Percentiles rank a stretch among this genome's conserved stretches.
phyloP scores from a whole-genome alignment of 2,888 invertebrate genomes.

The Conomelus anceps region DNA sequence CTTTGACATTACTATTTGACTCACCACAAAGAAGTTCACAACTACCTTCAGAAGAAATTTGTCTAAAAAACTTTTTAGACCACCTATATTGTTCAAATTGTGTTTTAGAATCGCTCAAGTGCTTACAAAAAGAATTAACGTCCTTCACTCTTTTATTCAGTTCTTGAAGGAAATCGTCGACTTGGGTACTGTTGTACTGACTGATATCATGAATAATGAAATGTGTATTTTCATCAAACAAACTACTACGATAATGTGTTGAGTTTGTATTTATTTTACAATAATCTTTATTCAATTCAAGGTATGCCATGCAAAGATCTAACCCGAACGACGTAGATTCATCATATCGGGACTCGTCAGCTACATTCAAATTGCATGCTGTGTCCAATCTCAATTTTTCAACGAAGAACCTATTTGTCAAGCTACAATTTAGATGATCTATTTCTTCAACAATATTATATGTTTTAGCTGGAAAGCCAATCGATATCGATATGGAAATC shows the following conservation, averaged over 20 bases:
- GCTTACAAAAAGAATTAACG: background rate
- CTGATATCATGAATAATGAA: background rate
- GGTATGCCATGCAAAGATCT: background rate
- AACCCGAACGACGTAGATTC: background rate
- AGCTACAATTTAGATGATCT: background rate
- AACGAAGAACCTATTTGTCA: background rate
- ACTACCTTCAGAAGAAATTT: background rate
- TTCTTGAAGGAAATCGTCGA: background rate
- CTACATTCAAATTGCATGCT: no score
- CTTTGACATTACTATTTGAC: background rate
- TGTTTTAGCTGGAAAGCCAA: background rate
- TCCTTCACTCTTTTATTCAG: background rate
- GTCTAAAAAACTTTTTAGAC: background rate
- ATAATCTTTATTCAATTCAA: background rate
- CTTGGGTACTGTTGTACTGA: background rate
- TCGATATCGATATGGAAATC: background rate
- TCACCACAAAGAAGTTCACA: background rate
- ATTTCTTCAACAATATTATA: background rate
- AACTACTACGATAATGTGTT: background rate
- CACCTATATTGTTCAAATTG: background rate
- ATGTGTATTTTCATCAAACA: background rate
- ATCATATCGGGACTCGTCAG: background rate
- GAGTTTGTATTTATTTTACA: background rate
- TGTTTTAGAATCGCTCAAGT: background rate
- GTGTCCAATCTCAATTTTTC: background rate